These are phyloP conservation scores for Petrocephalus zakoni DNA, from an alignment of 2,113 vertebrate genomes.

Conservation along the genomic window DNA sequence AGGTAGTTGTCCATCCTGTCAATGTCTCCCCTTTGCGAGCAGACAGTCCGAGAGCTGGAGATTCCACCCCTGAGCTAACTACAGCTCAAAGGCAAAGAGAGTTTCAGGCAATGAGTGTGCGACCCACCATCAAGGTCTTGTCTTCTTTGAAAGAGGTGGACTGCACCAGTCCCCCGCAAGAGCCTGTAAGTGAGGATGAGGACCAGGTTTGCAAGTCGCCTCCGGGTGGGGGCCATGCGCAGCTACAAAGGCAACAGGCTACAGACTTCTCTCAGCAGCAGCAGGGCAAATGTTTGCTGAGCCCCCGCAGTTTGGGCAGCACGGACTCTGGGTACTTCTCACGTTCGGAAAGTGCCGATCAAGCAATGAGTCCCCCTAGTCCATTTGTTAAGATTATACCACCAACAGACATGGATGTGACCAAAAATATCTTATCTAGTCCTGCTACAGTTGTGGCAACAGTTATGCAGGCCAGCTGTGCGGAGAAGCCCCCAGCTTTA, in stretches of 20 bases:
- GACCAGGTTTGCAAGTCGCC: constrained; percentile 69
- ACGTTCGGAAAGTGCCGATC: constrained; percentile 91
- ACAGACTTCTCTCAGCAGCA: constrained; percentile 88
- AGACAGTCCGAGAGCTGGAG: constrained; percentile 73
- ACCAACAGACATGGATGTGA: constrained; percentile 68
- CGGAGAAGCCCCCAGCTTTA: constrained; percentile 60
- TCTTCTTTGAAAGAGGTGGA: constrained; percentile 72
- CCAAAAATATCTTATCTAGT: constrained; percentile 55
- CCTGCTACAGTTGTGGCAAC: constrained; percentile 57
- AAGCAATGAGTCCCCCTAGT: constrained; percentile 84
- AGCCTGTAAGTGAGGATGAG: constrained; percentile 58
- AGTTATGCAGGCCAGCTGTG: constrained; percentile 61
- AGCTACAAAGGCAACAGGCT: constrained; percentile 91
- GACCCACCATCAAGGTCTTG: constrained; percentile 57
- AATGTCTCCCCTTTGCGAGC: constrained; percentile 77
- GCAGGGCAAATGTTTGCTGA: constrained; percentile 83
- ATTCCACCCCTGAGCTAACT: constrained; percentile 66
- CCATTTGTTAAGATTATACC: constrained; percentile 77
- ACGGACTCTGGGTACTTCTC: constrained; percentile 98
- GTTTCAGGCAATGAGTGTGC: constrained; percentile 55
- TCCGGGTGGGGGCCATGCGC: constrained; percentile 67
- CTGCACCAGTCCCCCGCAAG: constrained; percentile 59
- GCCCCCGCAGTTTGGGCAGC: constrained; percentile 90
- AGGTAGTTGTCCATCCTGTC: constrained; percentile 86
- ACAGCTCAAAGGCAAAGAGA: constrained; percentile 73